Evolutionary conservation across 2,797 vertebrate genomes (phyloP), one percentile per base, ranked within the genome.

Genomic region (Fringilla coelebs): DNA sequence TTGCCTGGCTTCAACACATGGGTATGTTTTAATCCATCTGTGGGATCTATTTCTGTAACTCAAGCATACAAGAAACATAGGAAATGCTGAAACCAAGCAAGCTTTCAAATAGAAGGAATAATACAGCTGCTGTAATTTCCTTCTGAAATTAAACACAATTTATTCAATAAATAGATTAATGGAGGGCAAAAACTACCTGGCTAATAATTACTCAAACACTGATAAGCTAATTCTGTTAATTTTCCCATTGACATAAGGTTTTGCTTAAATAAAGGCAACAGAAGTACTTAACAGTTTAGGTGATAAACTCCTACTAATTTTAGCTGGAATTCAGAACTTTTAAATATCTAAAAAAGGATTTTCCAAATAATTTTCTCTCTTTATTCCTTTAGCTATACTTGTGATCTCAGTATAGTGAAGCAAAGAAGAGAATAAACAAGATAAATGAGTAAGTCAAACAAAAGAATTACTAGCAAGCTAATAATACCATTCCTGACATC

Each of bases 11-110:
- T 85, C 92, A 90, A 91, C 88, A 94, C 88, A 84, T 96, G 90
- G 94, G 61, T 63, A 91, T 85, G 90, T 96, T 96, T 96, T 94
- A 96, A 97, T 95, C 90, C 90, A 97, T 93, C 91, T 73, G 85
- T 92, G 95, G 82, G 55, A 62, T 81, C 95, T 94, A 86, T 96
- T 96, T 96, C 88, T 95, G 73, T 94, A 94, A 94, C 81, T 92
- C 1, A 2, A 96, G 91, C 88, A 93, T 65, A 66, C n/a, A 51
- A 82, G 46, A 94, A 83, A 83, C 73, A 90, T 52, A 72, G 81
- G 94, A 87, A 91, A 96, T 92, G 60, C 34, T 82, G 79, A 94
- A 84, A 83, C 67, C 41, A 95, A 96, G 88, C 76, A 74, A 93
- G 54, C 55, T 95, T 96, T 94, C 80, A 93, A 94, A 94, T 43